Percentiles rank a stretch among this genome's conserved stretches.
These are phyloP conservation scores for Aratinga solstitialis DNA, from an alignment of 2,797 vertebrate species.

Conservation along the genomic window DNA sequence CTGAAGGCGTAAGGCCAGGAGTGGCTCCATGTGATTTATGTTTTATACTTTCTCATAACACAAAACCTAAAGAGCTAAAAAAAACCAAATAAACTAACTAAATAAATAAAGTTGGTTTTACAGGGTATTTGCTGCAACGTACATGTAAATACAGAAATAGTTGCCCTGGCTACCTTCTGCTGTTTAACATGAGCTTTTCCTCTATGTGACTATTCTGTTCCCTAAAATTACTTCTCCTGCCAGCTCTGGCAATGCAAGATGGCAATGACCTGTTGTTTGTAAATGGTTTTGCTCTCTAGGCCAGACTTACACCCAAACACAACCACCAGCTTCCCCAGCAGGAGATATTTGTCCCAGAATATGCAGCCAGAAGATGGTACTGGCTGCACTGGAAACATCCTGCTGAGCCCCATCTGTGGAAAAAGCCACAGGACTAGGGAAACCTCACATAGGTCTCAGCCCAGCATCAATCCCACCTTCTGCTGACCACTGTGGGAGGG, in stretches of 20 bases:
- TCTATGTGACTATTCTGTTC: not conserved
- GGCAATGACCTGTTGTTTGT: not conserved
- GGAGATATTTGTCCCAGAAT: not conserved
- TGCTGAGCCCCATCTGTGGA: not conserved
- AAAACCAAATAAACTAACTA: not conserved
- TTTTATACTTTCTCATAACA: constrained; percentile 76
- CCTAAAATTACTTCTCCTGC: not conserved
- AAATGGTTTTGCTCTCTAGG: not conserved
- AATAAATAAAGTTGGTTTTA: constrained; percentile 50
- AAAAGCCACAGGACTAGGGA: not conserved
- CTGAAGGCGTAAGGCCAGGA: constrained; percentile 77
- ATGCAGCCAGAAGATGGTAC: not conserved
- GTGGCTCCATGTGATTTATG: constrained; percentile 79
- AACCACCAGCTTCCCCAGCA: not conserved
- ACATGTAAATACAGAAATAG: constrained; percentile 63
- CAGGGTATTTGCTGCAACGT: constrained; percentile 41
- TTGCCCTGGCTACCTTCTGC: constrained; percentile 9
- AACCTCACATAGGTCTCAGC: not conserved
- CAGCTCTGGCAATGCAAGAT: not conserved
- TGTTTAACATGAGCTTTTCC: constrained; percentile 16
- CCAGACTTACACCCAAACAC: not conserved
- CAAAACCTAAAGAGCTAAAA: constrained; percentile 71
- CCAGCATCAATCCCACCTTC: not conserved
- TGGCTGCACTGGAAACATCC: not conserved
- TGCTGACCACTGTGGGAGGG: not conserved